Evolutionary conservation across 2,797 vertebrate genomes (phyloP).

Genomic region (Prionace glauca): DNA sequence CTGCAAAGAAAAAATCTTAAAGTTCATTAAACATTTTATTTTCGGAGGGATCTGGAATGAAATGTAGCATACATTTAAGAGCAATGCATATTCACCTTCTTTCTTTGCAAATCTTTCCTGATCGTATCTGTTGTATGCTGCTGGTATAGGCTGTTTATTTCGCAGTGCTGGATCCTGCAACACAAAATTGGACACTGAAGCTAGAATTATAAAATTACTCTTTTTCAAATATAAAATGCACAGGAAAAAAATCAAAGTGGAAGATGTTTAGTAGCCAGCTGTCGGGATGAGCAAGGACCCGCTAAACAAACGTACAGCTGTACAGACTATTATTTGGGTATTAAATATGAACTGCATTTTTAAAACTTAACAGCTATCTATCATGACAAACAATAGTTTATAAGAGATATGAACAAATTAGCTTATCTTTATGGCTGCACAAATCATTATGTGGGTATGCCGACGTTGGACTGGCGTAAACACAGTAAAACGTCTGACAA

Average conservation of each 20-base stretch:
- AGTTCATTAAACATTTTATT: neutral
- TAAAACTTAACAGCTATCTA: neutral
- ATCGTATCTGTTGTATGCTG: slow-evolving; percentile 96
- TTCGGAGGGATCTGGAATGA: neutral
- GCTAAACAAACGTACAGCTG: neutral
- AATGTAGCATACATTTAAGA: neutral
- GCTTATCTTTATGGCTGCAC: neutral
- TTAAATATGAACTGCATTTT: neutral
- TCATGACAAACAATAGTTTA: neutral
- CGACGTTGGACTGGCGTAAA: no score
- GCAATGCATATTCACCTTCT: slow-evolving; percentile 69
- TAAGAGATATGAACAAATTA: neutral
- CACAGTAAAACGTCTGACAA: no score
- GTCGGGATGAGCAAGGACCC: neutral
- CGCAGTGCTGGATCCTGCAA: slow-evolving; percentile 81
- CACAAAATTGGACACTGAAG: neutral
- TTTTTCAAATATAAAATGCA: neutral
- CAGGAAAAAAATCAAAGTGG: neutral
- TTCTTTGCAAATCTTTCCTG: slow-evolving; percentile 98
- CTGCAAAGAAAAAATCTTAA: neutral
- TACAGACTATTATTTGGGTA: neutral
- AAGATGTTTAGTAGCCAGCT: neutral
- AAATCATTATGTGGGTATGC: no score
- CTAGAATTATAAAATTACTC: neutral
- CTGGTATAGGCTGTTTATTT: slow-evolving; percentile 89